These are phyloP conservation scores for Grantiella picta DNA, from an alignment of 2,113 vertebrate genomes.

Conservation along the genomic window DNA sequence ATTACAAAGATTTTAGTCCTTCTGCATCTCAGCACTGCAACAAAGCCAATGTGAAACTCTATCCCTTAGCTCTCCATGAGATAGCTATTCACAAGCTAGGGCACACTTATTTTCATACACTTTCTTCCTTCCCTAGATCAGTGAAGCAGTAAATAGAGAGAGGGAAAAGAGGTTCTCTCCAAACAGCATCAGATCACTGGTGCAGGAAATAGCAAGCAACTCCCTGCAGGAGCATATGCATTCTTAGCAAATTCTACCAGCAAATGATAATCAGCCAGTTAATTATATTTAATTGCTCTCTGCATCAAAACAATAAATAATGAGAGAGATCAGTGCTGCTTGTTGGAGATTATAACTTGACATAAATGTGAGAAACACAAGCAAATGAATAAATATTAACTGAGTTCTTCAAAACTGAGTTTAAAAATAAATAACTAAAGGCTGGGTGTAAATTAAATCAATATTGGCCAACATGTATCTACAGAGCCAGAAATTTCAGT, in stretches of 20 bases:
- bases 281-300: constrained; percentile 79
- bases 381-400: constrained; percentile 14
- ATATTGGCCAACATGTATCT: not conserved
- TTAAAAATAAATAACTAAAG: not conserved
- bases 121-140: constrained; percentile 71
- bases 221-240: constrained; percentile 70
- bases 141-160: constrained; percentile 79
- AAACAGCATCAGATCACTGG: constrained; percentile 67
- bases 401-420: not conserved
- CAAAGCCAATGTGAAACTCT: not conserved
- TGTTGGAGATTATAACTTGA: constrained; percentile 59
- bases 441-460: not conserved
- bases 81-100: constrained; percentile 58
- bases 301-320: constrained; percentile 80
- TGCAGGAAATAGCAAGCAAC: constrained; percentile 77
- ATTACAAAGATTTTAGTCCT: constrained; percentile 28
- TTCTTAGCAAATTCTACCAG: constrained; percentile 70
- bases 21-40: constrained; percentile 39
- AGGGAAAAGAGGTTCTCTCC: constrained; percentile 52
- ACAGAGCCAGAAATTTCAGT: not conserved
- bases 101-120: constrained; percentile 70
- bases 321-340: constrained; percentile 46
- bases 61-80: constrained; percentile 13
- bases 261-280: constrained; percentile 70
- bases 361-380: constrained; percentile 45